A percentile compares a stretch with the other conserved stretches of the same genome.
These are phyloP conservation scores for Pelochelys cantorii DNA, from an alignment of 2,797 vertebrate genomes.

Conservation along the genomic window DNA sequence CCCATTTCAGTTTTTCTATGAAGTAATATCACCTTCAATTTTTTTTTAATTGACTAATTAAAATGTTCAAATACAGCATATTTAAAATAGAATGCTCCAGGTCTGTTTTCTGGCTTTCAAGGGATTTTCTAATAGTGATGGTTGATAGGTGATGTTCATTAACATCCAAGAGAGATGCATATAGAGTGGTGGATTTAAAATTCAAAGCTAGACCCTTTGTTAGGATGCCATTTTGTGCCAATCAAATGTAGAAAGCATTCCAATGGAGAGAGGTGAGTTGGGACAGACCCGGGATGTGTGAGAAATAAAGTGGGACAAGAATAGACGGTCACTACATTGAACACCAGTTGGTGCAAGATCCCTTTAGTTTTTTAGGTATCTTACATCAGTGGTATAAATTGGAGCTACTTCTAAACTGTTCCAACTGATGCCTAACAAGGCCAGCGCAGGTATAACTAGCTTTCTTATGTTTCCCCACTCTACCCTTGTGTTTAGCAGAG, in stretches of 20 bases:
- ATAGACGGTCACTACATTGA: fast-evolving
- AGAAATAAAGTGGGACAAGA: neutral
- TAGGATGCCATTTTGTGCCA: neutral
- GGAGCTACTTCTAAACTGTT: neutral
- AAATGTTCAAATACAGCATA: neutral
- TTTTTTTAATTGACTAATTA: neutral
- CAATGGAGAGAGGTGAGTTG: neutral
- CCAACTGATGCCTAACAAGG: neutral
- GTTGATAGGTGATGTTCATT: neutral
- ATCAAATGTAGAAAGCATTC: neutral
- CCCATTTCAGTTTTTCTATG: neutral
- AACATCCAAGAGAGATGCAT: neutral
- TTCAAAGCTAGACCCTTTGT: fast-evolving
- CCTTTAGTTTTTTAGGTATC: neutral
- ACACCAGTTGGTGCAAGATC: neutral
- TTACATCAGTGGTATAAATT: neutral
- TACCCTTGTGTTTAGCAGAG: neutral
- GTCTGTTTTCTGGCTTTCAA: neutral
- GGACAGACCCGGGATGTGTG: neutral
- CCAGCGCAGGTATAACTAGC: neutral
- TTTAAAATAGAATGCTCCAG: neutral
- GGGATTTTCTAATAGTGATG: neutral
- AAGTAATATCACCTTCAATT: neutral
- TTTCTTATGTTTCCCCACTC: neutral
- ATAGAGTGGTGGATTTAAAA: neutral